Evolutionary conservation across 2,113 vertebrate genomes (phyloP).

Genomic region (Empidonax alnorum): DNA sequence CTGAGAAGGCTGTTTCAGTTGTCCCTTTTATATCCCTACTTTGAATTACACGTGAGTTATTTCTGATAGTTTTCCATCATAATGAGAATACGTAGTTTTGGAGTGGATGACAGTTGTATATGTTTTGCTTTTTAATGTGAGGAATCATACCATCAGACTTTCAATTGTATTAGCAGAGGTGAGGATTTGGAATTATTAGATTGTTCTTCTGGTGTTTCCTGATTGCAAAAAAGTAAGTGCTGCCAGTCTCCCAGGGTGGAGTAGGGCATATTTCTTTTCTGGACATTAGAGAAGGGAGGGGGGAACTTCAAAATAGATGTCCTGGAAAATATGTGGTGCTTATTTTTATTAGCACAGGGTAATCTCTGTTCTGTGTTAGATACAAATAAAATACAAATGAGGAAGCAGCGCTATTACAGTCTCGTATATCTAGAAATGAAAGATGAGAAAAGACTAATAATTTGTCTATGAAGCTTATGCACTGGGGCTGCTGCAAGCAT

Average conservation of each 20-base stretch:
- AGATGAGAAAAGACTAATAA: not conserved
- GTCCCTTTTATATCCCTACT: not conserved
- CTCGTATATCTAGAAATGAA: not conserved
- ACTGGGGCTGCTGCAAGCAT: not conserved
- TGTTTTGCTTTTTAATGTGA: not conserved
- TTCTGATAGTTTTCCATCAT: not conserved
- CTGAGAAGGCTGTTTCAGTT: not conserved
- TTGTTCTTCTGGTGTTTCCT: not conserved
- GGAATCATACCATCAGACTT: not conserved
- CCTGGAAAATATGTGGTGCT: not conserved
- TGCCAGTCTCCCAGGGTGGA: not conserved
- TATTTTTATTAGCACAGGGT: not conserved
- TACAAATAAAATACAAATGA: not conserved
- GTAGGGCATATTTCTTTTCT: not conserved
- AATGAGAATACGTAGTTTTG: not conserved
- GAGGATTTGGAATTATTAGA: not conserved
- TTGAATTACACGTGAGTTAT: not conserved
- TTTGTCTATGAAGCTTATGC: not conserved
- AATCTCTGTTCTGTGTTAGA: not conserved
- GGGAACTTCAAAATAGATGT: not conserved
- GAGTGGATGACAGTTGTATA: not conserved
- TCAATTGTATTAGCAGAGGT: not conserved
- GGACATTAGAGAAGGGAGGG: not conserved
- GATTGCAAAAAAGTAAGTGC: not conserved
- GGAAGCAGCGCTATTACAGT: not conserved